Evolutionary conservation across 92 coral and sea anemone genomes (phyloP).

Genomic region (Heliopora coerulea): DNA sequence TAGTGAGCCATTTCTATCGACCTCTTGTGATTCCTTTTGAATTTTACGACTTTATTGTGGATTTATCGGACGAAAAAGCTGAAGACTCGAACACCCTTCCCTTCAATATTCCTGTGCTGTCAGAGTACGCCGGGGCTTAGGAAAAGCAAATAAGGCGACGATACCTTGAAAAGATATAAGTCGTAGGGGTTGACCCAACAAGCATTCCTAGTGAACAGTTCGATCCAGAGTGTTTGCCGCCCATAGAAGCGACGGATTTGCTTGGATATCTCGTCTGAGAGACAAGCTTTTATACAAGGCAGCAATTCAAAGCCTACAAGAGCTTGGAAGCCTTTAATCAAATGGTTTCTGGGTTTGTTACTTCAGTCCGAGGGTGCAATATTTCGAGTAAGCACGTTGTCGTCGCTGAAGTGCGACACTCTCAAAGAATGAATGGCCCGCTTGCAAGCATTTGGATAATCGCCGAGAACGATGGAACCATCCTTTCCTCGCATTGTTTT

Average conservation of each 20-base stretch:
- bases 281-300: conserved; percentile 54
- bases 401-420: conserved; percentile 53
- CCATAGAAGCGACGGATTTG: conserved; percentile 38
- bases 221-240: conserved; percentile 10
- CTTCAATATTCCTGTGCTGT: too few species aligned
- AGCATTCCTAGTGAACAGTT: not conserved
- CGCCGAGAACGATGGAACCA: conserved; percentile 47
- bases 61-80: too few species aligned
- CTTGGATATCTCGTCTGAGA: conserved; percentile 42
- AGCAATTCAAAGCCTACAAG: conserved; percentile 50
- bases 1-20: too few species aligned
- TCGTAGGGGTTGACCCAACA: conserved; percentile 1
- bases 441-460: conserved; percentile 53
- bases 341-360: conserved; percentile 56
- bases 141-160: not conserved
- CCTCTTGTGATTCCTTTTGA: too few species aligned
- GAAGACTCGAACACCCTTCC: too few species aligned
- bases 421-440: conserved; percentile 62
- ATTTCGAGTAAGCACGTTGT: conserved; percentile 47
- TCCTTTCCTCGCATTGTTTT: conserved; percentile 25
- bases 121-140: too few species aligned
- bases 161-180: not conserved
- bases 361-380: conserved; percentile 51
- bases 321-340: conserved; percentile 59
- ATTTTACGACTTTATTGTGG: too few species aligned